Percentiles rank a stretch among this genome's conserved stretches.
These are phyloP conservation scores for Andrena cerasifolii DNA, from an alignment of 1,140 invertebrate species.

Conservation along the genomic window DNA sequence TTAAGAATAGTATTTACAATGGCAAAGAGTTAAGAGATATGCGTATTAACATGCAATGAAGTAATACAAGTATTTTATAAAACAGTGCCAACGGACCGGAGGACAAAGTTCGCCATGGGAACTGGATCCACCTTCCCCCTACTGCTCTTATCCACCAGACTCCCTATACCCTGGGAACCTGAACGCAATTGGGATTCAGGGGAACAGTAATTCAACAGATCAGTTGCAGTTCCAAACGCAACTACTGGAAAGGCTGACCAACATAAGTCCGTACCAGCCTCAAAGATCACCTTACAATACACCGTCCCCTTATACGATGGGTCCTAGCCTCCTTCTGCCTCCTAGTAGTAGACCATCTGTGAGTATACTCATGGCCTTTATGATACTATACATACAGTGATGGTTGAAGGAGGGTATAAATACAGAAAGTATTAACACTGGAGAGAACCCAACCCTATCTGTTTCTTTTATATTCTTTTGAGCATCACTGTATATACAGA, in stretches of 20 bases:
- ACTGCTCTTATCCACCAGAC: constrained; percentile 73
- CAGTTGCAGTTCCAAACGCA: constrained; percentile 82
- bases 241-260: constrained; percentile 84
- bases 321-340: constrained; percentile 70
- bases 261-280: constrained; percentile 79
- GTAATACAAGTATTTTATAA: background rate
- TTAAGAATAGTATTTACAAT: background rate
- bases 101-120: constrained; percentile 78
- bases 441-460: too few relatives aligned
- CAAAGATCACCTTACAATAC: constrained; percentile 76
- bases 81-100: constrained; percentile 66
- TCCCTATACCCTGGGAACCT: constrained; percentile 69
- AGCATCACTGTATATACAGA: too few relatives aligned
- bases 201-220: constrained; percentile 70
- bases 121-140: constrained; percentile 73
- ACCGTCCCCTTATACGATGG: constrained; percentile 73
- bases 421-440: too few relatives aligned
- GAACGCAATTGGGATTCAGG: constrained; percentile 64
- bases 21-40: background rate
- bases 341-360: constrained; percentile 71
- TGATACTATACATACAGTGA: too few relatives aligned
- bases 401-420: too few relatives aligned
- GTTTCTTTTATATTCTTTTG: too few relatives aligned
- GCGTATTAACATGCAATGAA: background rate
- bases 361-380: constrained; percentile 47